A percentile compares a stretch with the other conserved stretches of the same genome.
These are phyloP conservation scores for Epizoanthus rinbou DNA, from an alignment of 92 coral and sea anemone species.

Conservation along the genomic window DNA sequence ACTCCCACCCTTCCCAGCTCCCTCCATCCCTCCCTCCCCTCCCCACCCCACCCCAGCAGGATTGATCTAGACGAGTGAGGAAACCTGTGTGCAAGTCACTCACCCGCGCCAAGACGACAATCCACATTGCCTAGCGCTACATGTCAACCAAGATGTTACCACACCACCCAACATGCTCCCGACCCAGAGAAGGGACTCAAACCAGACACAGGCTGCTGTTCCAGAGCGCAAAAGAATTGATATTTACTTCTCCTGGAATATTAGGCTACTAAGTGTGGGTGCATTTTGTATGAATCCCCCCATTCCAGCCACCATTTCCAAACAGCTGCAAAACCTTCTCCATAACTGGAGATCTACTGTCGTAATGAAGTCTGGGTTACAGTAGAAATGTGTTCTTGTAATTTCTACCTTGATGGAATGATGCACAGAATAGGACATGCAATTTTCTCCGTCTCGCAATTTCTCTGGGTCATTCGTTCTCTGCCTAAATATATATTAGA, in stretches of 20 bases:
- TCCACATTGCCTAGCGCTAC: too few relatives aligned
- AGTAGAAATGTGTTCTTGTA: neutral
- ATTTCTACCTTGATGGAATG: neutral
- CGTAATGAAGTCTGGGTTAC: too few relatives aligned
- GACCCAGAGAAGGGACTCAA: neutral
- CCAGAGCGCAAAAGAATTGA: neutral
- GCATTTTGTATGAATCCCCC: neutral
- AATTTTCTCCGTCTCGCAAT: neutral
- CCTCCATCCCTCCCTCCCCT: too few relatives aligned
- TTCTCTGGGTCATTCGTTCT: neutral
- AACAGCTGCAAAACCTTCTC: neutral
- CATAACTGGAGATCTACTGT: too few relatives aligned
- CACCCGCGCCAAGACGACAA: too few relatives aligned
- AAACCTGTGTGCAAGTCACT: too few relatives aligned
- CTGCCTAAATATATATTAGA: neutral
- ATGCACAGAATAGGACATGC: neutral
- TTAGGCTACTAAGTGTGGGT: neutral
- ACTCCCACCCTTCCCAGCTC: too few relatives aligned
- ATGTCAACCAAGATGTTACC: too few relatives aligned
- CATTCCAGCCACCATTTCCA: neutral
- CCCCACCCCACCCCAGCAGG: too few relatives aligned
- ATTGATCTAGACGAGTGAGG: too few relatives aligned
- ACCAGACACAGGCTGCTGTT: too few relatives aligned
- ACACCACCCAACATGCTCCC: too few relatives aligned
- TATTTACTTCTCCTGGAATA: neutral